These are phyloP conservation scores for Thymallus thymallus DNA, from an alignment of 2,113 vertebrate species.

Conservation along the genomic window DNA sequence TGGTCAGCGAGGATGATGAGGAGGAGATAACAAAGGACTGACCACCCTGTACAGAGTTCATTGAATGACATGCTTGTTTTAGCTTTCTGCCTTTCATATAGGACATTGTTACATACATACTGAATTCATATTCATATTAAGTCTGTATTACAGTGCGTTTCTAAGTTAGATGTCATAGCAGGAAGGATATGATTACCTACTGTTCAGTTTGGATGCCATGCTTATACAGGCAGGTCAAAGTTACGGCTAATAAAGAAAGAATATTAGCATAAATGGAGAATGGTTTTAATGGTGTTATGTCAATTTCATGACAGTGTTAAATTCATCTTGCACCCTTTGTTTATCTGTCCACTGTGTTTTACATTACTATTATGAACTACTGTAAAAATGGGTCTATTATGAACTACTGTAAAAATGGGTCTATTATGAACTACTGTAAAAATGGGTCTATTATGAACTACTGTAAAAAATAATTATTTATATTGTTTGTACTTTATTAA, in stretches of 20 bases:
- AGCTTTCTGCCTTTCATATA: neutral
- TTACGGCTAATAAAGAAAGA: no score
- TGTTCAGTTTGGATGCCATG: no score
- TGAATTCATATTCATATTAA: neutral
- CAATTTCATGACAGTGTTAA: neutral
- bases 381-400: slow-evolving; percentile 19
- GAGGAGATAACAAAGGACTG: neutral
- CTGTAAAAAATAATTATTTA: slow-evolving; percentile 35
- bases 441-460: slow-evolving; percentile 20
- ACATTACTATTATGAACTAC: no score
- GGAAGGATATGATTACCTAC: neutral
- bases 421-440: slow-evolving; percentile 25
- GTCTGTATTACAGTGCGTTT: neutral
- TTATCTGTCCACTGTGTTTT: neutral
- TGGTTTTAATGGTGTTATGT: neutral
- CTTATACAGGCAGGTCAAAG: no score
- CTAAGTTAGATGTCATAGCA: neutral
- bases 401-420: slow-evolving; percentile 19
- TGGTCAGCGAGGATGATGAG: neutral
- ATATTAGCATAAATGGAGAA: no score
- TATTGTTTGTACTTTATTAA: slow-evolving; percentile 47
- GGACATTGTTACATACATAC: neutral
- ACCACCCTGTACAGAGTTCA: neutral
- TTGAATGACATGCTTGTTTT: neutral
- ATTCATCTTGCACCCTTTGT: neutral